Base-by-base conservation (phyloP, 2,797 vertebrate genomes). In the Setipinna tenuifilis region DNA sequence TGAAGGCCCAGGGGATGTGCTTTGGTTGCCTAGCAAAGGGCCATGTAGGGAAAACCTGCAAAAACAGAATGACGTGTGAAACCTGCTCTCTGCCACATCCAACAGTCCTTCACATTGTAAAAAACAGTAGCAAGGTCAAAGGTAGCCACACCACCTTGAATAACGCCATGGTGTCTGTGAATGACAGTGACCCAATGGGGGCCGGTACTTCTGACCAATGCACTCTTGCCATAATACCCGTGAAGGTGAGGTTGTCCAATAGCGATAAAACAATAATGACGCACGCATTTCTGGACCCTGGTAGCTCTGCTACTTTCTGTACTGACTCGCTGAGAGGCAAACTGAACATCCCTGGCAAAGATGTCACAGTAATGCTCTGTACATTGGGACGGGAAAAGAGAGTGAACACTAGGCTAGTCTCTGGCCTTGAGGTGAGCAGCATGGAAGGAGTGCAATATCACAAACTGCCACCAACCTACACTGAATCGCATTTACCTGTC, bases 391-490 rank as follows among this genome's bases (percentile, higher is more conserved):
- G 68, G 35, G 35, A 83, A 28, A 44, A 23, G 62, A 65, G 10
- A 21, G 16, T 68, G 41, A 21, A 28, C 59, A 84, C 41, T 35
- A 68, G 83, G 68, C 11, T 84, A 84, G 83, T 84, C 31, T 71
- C 61, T 68, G 61, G 46, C 10, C 81, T 82, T 9, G 46, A 83
- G 23, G 83, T 84, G 0, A 84, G 83, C 83, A 84, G 23, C 68
- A 68, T 84, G 35, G 35, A 41, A 41, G 35, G 35, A 41, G 35
- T 41, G 35, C 35, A 41, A 41, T 41, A 41, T 41, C 35, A 41
- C 35, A 41, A 41, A 5, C 35, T 41, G 35, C 35, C 35, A 41
- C 35, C 35, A 41, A 41, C 35, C 35, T 41, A 41, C 35, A 41
- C 35, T 41, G 2, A 41, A 41, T 41, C 35, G 35, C 35, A 41